phyloP scores from a whole-genome alignment of 1,140 invertebrate genomes.

The Aleiodes sp. region DNA sequence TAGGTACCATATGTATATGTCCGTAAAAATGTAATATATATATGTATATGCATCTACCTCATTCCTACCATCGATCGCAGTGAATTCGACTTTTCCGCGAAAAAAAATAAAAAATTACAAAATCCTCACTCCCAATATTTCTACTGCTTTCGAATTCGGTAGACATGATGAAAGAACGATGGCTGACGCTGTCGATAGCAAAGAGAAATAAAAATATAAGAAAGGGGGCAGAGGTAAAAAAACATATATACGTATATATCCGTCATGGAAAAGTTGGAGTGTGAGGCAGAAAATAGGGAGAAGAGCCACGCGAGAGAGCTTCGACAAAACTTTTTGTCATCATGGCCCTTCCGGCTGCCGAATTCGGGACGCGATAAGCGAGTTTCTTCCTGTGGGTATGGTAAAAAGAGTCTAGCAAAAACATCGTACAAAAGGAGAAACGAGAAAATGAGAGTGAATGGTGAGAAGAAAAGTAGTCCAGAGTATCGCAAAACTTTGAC shows the following conservation, averaged over 20 bases:
- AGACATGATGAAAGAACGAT: constrained; percentile 12
- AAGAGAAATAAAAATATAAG: not conserved
- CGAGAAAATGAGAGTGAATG: not conserved
- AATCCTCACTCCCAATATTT: not conserved
- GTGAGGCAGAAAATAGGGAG: not conserved
- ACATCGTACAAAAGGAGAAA: not conserved
- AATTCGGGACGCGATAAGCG: constrained; percentile 13
- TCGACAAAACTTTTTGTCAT: constrained; percentile 12
- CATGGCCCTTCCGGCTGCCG: constrained; percentile 11
- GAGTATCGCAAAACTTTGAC: constrained; percentile 6
- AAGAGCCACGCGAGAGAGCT: not conserved
- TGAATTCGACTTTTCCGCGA: not conserved
- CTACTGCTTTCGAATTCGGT: not conserved
- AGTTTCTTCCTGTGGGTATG: not conserved
- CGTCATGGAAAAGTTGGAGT: not conserved
- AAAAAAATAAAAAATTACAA: not conserved
- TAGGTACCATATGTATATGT: not conserved
- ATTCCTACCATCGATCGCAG: no score
- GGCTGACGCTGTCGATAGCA: not conserved
- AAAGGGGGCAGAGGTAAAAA: not conserved
- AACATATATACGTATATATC: not conserved
- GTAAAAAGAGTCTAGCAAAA: not conserved
- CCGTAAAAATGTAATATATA: constrained; percentile 4
- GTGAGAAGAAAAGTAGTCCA: constrained; percentile 7
- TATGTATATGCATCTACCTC: no score